Evolutionary conservation across 2,888 invertebrate genomes (phyloP), one percentile per base, ranked within the genome.

Genomic region (Drosophila monieri): DNA sequence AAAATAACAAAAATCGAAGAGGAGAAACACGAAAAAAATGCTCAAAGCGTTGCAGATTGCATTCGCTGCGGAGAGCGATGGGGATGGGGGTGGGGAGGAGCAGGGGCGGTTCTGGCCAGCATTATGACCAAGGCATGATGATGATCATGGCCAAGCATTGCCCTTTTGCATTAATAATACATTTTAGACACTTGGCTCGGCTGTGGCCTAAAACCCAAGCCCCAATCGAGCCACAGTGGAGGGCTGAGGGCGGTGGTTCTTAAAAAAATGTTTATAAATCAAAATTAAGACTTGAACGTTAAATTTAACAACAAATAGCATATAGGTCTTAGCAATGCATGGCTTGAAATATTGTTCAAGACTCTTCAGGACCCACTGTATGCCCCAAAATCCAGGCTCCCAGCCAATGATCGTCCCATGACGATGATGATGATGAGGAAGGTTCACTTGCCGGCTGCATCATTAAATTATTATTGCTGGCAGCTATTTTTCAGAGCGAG

Each of bases 41-140:
- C 89, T 88, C 76, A 73, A 79, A 86, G 88, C 88, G 85, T 89
- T 80, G 83, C 88, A 81, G 83, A 88, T 88, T 89, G 80, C 86
- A 89, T 88, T 88, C 89, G 89, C 74, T 77, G 80, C 86, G 85
- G 76, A 74, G 57, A 64, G 59, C 12, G 23, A 12, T 23, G 14
- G 43, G 15, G 4, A n/a, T 4, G 41, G 12, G 6, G 27, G 27
- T 1, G 27, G 27, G 2, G 27, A 23, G 12, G 35, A 21, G 14
- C n/a, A n/a, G 39, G 15, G 5, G 23, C 25, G 41, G 44, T 64
- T 47, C 51, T 62, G 65, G 62, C 69, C 39, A 65, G 66, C 37
- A 48, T 53, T 2, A 35, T 32, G 48, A 56, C 27, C 8, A 53
- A 23, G 66, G n/a, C 25, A 48, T 49, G 39, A 41, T 30, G 49